Base-by-base conservation (phyloP, 2,797 vertebrate genomes). In the Takifugu ocellatus region DNA sequence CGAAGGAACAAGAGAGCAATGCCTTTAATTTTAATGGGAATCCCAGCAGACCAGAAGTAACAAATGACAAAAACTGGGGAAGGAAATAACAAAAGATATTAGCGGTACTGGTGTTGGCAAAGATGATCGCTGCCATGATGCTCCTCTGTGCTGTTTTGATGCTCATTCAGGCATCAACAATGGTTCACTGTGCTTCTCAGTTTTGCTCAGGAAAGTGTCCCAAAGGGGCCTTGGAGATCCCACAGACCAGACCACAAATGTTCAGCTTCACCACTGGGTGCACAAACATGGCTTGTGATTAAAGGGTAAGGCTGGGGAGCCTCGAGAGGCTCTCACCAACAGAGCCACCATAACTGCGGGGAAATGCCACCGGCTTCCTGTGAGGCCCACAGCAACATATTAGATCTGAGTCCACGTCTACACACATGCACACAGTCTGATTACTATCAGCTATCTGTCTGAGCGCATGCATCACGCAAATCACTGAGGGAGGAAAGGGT, bases 331-430 rank as follows among this genome's bases (percentile, higher is more conserved):
- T 17, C 56, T 36, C 33, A 6, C 31, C 31, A 33, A 33, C 31
- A 9, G 6, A 36, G 33, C 11, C 33, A 4, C 33, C 11, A 8
- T 39, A 39, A 24, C 11, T 16, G 68, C 11, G 46, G 59, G 73
- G 71, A 71, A 81, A 81, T 70, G 51, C 72, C 61, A 53, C 5
- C 36, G 63, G 68, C 50, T 83, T 85, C 80, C 75, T 75, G 75
- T 14, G 3, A 14, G 4, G 76, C 70, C 68, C 78, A 75, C 57
- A 17, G 63, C 72, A 51, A 56, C 58, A 74, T 61, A 70, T 71
- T 78, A 69, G 56, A 62, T 63, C 27, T 26, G 45, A 15, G 46
- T 57, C 45, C 11, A 11, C 56, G 25, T 21, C 27, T 7, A 44
- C 26, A 56, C 59, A 66, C 24, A 65, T n/a, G 70, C 61, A 60